Evolutionary conservation across 2,888 invertebrate genomes (phyloP).

Genomic region (Campoplex capitator): DNA sequence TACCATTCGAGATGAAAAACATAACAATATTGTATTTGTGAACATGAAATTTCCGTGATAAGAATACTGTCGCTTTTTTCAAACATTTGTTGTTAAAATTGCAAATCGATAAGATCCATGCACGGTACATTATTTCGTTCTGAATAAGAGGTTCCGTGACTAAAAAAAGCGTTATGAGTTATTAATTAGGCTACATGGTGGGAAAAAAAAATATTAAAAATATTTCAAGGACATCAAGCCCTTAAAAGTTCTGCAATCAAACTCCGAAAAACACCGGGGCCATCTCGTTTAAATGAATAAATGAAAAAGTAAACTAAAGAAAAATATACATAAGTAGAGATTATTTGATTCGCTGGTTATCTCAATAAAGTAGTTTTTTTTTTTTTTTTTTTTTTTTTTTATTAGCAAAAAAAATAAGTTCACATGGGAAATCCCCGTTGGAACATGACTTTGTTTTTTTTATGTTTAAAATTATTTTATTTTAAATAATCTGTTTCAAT

Average conservation of each 20-base stretch:
- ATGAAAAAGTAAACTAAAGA: too few species aligned
- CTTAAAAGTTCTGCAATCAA: neutral
- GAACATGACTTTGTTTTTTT: conserved; percentile 36
- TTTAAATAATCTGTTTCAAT: conserved; percentile 28
- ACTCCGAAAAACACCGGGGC: conserved; percentile 11
- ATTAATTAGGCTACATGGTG: conserved; percentile 43
- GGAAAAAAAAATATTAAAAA: conserved; percentile 3
- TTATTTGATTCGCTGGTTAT: too few species aligned
- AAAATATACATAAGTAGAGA: too few species aligned
- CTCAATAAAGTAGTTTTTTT: too few species aligned
- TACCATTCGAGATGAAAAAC: conserved; percentile 23
- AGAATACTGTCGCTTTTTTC: conserved; percentile 22
- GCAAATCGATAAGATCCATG: conserved; percentile 7
- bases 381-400: too few species aligned
- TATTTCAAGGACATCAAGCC: neutral
- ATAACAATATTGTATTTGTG: conserved; percentile 38
- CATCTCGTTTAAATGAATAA: conserved; percentile 2
- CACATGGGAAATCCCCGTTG: conserved; percentile 30
- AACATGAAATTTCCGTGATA: conserved; percentile 16
- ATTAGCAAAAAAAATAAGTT: conserved; percentile 61
- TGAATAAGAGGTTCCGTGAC: conserved; percentile 22
- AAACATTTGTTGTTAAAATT: conserved; percentile 10
- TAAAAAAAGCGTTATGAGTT: conserved; percentile 27
- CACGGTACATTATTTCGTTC: conserved; percentile 23
- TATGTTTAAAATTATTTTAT: neutral